Base-by-base conservation (phyloP, 2,113 vertebrate genomes). In the Bostrychus sinensis region DNA sequence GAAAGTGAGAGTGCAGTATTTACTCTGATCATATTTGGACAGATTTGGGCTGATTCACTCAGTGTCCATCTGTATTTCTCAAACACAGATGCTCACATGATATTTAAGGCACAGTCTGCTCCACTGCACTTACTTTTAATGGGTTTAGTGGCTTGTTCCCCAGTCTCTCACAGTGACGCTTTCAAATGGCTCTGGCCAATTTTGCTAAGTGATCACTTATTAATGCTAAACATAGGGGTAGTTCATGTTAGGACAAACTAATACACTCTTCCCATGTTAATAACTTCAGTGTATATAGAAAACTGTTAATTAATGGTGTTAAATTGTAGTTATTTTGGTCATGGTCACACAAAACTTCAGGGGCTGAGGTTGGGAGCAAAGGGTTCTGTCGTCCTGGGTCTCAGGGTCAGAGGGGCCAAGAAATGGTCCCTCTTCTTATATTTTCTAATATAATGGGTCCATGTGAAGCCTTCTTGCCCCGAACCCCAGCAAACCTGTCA, bases 11-110 rank as follows among this genome's bases (percentile, higher is more conserved):
- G 23, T 25, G 13, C 25, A 42, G 9, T 55, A 55, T 34, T 55
- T 45, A 1, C 20, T 22, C 10, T 43, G 10, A 70, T 71, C 28
- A 45, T 58, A 51, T 61, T 58, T 50, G 34, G 58, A 77, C 9
- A 57, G 22, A 14, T 42, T 56, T 32, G 25, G 19, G 14, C 16
- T 46, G 20, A 80, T 62, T 53, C 61, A 57, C 53, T 45, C 7
- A 16, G 17, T 46, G 45, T 39, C 9, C n/a, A 23, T 53, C n/a
- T 69, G 30, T 41, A 3, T 62, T 70, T 51, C 26, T 25, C 41
- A 16, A 48, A 60, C 46, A 50, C 43, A 26, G 36, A 43, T 11
- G 43, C 36, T 50, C 14, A 25, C 19, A 45, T 30, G 22, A 28
- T 32, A 48, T 59, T 36, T 36, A 43, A 69, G 53, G 57, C 38